Conservation (phyloP, 2,797 vertebrate genomes). For the Urosaurus nigricauda region DNA sequence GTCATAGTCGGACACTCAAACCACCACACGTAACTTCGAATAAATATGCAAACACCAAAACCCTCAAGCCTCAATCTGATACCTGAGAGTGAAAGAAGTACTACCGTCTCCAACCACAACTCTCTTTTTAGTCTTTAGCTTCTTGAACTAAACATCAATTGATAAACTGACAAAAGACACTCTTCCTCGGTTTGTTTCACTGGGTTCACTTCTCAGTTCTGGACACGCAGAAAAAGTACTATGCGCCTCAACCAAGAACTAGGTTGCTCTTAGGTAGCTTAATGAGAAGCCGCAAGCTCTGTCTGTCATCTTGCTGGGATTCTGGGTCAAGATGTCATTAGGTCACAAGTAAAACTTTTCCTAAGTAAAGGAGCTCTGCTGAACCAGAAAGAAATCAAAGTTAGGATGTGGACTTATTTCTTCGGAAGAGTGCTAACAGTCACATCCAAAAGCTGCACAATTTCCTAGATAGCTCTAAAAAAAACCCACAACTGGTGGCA, state of each 20-base stretch:
- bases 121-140: conserved; percentile 72
- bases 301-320: background rate
- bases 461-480: background rate
- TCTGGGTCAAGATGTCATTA: conserved; percentile 21
- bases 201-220: conserved; percentile 9
- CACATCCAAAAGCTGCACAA: background rate
- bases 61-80: conserved; percentile 65
- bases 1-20: no score
- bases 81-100: conserved; percentile 63
- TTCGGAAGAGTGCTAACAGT: background rate
- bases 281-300: background rate
- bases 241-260: background rate
- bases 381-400: conserved; percentile 24
- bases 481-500: no score
- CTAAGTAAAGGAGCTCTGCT: background rate
- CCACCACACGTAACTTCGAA: conserved; percentile 34
- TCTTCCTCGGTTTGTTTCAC: background rate
- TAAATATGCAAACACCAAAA: conserved; percentile 73
- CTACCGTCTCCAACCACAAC: conserved; percentile 71
- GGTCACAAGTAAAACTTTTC: background rate
- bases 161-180: conserved; percentile 14
- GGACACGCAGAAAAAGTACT: background rate
- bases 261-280: background rate
- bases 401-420: background rate
- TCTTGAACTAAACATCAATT: conserved; percentile 62